Evolutionary conservation across 1,140 invertebrate species (phyloP), one percentile per base, ranked within the genome.

Genomic region (Lepidurus apus): DNA sequence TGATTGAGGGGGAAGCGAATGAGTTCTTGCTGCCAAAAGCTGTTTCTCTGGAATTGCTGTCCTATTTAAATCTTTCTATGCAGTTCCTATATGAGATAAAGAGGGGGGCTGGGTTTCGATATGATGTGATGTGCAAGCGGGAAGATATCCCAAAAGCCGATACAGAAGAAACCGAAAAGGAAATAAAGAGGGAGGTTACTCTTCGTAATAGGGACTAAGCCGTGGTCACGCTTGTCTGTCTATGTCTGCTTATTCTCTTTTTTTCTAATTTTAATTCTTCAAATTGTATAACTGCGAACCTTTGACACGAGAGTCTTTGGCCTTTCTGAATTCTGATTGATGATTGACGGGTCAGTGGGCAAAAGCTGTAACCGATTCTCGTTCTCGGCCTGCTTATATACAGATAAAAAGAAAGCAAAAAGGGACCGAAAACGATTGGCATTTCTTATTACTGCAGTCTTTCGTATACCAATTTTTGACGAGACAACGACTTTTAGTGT

Each of bases 241-340:
- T 65, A 21, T 65, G 21, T 65, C 53, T 65, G 53, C 53, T 65
- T 65, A 65, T 65, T n/a, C 21, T 65, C 53, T 21, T 65, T 65
- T 65, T 65, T 65, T 21, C 53, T 65, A n/a, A 21, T 65, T 34
- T 65, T 65, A 65, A 65, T 65, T 65, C 53, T 65, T 65, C 53
- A 65, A 65, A 65, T 65, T 65, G 53, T 65, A 65, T 65, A 65
- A 65, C 53, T 65, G 53, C 53, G n/a, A 65, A 65, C 53, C 53
- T 65, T 65, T 65, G 53, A 65, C 53, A 65, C 53, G 53, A 65
- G 53, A 65, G 17, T 65, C 53, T 65, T 65, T 65, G 53, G 53
- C 53, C 53, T 65, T 65, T 65, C 21, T 65, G 53, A 65, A 21
- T 65, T 65, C 21, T 65, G 53, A 65, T 65, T 65, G 53, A 65